Base-by-base conservation (phyloP, 2,888 invertebrate species). In the Limnephilus lunatus region DNA sequence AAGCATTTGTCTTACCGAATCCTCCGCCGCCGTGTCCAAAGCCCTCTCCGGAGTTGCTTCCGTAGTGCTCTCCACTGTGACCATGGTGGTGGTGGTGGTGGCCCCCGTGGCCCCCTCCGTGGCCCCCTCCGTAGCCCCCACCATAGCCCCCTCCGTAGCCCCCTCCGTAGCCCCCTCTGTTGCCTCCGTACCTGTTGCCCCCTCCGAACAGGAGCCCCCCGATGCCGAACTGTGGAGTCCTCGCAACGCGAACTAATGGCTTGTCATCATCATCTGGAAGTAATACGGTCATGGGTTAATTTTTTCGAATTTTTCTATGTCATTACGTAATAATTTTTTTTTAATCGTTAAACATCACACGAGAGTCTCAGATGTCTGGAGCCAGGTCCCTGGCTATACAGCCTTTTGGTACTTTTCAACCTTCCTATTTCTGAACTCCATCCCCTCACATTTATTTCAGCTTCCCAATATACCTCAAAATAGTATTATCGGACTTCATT, bases 51-150 rank as follows among this genome's bases (percentile, higher is more conserved):
- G 83, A 89, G 81, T 90, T 11, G 30, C 90, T 68, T 44, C 86
- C 86, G 25, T 96, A 96, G 94, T 94, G 94, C 0, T 94, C 94
- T 30, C 95, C 95, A 91, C 94, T 94, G 0, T 95, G 95, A 91
- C 95, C 95, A 86, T 94, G 95, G 88, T 94, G 95, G 93, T 94
- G 94, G 32, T 95, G 95, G 89, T 95, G 95, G 93, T 94, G 94
- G 30, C 90, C 87, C 14, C 94, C 94, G 93, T 53, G 90, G 83
- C 91, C 68, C 93, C 94, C 89, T 35, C 35, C 35, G 35, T 35
- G 35, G 3, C 85, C 44, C 5, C 68, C 68, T 25, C 68, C 68
- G 25, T 68, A 93, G 2, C 94, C 94, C 32, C 89, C 93, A 12
- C 94, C 94, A 93, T 53, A 91, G 85, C 91, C 68, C 93, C 94